Conservation (phyloP, 2,113 vertebrate genomes). For the Anhinga anhinga region DNA sequence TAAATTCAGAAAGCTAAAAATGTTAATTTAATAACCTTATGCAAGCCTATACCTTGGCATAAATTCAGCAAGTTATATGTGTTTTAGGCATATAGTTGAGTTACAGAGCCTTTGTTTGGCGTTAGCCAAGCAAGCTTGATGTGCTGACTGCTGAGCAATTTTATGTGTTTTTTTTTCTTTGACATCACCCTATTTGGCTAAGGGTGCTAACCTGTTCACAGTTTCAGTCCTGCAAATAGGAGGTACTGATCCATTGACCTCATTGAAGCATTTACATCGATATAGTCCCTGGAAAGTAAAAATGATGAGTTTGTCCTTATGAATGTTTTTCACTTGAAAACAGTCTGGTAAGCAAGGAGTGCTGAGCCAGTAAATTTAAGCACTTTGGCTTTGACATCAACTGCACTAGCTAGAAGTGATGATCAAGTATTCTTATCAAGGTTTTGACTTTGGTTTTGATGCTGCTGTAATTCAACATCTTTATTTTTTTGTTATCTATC, state of each 20-base stretch:
- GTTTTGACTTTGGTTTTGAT: not conserved
- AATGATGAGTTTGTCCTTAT: not conserved
- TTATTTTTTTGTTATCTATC: not conserved
- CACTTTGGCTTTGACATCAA: not conserved
- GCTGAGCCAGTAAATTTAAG: not conserved
- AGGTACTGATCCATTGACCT: not conserved
- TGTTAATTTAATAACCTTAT: not conserved
- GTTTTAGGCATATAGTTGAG: not conserved
- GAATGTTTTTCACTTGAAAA: not conserved
- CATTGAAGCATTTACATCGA: not conserved
- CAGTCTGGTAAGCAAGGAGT: not conserved
- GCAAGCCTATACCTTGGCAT: not conserved
- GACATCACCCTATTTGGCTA: not conserved
- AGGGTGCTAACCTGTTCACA: not conserved
- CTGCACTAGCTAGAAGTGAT: not conserved
- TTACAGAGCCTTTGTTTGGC: not conserved
- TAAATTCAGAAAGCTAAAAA: not conserved
- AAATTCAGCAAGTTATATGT: not conserved
- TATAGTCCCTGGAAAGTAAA: not conserved
- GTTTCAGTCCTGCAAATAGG: not conserved
- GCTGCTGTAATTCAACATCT: not conserved
- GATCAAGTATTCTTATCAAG: not conserved
- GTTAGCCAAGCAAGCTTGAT: not conserved
- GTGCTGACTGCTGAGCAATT: not conserved
- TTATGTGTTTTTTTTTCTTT: not conserved